Base-by-base conservation (phyloP, 2,888 invertebrate genomes). In the Plebejus melissa region DNA sequence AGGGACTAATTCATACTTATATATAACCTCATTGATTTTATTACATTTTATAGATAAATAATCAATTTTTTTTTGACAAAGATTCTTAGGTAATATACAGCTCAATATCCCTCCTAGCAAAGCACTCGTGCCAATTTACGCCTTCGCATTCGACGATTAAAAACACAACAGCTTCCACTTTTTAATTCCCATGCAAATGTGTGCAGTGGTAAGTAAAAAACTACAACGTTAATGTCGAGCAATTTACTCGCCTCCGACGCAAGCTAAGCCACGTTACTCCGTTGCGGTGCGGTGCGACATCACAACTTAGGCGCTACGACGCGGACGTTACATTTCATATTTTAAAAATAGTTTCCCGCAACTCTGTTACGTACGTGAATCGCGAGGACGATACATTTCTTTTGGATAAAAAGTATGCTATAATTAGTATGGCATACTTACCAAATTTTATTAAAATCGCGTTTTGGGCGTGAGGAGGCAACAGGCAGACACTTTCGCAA, bases 161-260 rank as follows among this genome's bases (percentile, higher is more conserved):
- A 65, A 65, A 41, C 70, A 70, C 70, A 41, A 70, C 41, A 41
- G 69, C 9, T 41, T 41, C 70, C 70, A 70, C 22, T 41, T 70
- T 38, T 70, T 70, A 70, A 70, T 70, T 70, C 70, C 70, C 41
- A 41, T 70, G 70, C 70, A 70, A 70, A 70, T 70, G 38, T 41
- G 70, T 70, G 70, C 41, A 70, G 70, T n/a, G 70, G 70, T 41
- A n/a, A 41, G 70, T 70, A 70, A 70, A 41, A 70, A 38, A 70
- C 70, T 70, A 41, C 41, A 70, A 38, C 22, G 41, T 70, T 70
- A 70, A 41, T 41, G 70, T 41, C 41, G 70, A 16, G 70, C 70
- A 41, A 22, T 70, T 70, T 70, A 65, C 70, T 41, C 70, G 70
- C 70, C 41, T 70, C n/a, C 9, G 38, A 70, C 38, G 65, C 7